phyloP scores from a whole-genome alignment of 2,797 vertebrate species.

The Natrix natrix region DNA sequence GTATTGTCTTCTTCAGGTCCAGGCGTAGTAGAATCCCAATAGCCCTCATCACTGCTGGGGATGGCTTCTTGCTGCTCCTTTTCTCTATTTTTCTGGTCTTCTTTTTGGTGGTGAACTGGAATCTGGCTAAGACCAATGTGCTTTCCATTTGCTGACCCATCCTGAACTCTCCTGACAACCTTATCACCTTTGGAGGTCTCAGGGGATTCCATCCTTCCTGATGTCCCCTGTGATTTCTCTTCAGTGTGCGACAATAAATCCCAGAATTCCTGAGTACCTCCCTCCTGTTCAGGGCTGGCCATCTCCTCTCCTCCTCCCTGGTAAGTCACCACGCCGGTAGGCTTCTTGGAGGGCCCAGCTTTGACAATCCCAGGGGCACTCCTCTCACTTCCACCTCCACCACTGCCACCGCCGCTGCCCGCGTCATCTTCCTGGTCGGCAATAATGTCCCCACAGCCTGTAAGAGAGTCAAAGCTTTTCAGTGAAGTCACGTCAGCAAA shows the following conservation, averaged over 20 bases:
- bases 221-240: slow-evolving; percentile 48
- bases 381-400: slow-evolving; percentile 71
- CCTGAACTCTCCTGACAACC: slow-evolving; percentile 58
- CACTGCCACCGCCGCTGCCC: slow-evolving; percentile 79
- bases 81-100: slow-evolving; percentile 71
- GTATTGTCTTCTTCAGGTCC: slow-evolving; percentile 84
- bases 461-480: slow-evolving; percentile 99
- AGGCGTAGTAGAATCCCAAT: slow-evolving; percentile 92
- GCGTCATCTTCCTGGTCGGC: slow-evolving; percentile 93
- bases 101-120: slow-evolving; percentile 78
- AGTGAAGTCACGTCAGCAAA: slow-evolving; percentile 98
- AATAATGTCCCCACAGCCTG: slow-evolving; percentile 98
- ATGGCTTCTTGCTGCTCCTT: slow-evolving; percentile 78
- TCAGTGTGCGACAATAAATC: slow-evolving; percentile 89
- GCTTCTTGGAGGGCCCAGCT: slow-evolving; percentile 77
- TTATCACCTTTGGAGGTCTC: slow-evolving; percentile 61
- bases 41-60: slow-evolving; percentile 89
- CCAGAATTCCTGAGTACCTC: slow-evolving; percentile 94
- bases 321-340: slow-evolving; percentile 86
- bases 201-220: slow-evolving; percentile 42
- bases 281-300: slow-evolving; percentile 94
- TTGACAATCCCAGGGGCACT: slow-evolving; percentile 76
- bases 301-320: slow-evolving; percentile 99
- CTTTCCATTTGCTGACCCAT: slow-evolving; percentile 73
- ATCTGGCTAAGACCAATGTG: slow-evolving; percentile 82